Conservation (phyloP, 2,797 vertebrate genomes). For the Clarias laeviceps region DNA sequence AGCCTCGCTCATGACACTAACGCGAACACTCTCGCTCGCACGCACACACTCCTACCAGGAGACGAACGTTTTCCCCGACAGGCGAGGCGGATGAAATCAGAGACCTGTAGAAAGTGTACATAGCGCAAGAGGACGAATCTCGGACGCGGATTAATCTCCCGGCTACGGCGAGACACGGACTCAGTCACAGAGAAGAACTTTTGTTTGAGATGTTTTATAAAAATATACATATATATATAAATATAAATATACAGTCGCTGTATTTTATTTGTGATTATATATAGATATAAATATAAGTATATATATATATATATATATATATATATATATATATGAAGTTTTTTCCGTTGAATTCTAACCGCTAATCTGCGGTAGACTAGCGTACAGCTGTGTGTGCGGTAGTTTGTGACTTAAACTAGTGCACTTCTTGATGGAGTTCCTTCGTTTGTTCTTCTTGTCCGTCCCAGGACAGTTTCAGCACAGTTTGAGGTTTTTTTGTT, state of each 20-base stretch:
- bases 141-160: constrained; percentile 39
- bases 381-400: constrained; percentile 56
- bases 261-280: constrained; percentile 60
- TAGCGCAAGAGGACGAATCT: constrained; percentile 33
- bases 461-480: constrained; percentile 46
- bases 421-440: constrained; percentile 81
- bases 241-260: constrained; percentile 51
- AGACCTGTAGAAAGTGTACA: constrained; percentile 61
- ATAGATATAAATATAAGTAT: constrained; percentile 48
- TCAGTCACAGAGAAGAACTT: constrained; percentile 49
- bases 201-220: constrained; percentile 59
- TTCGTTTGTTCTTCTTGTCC: constrained; percentile 47
- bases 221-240: constrained; percentile 61
- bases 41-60: not conserved
- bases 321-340: constrained; percentile 47
- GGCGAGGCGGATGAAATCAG: not conserved
- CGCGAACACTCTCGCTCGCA: no score
- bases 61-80: not conserved
- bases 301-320: constrained; percentile 41
- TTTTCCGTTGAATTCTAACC: constrained; percentile 41
- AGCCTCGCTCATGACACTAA: constrained; percentile 62
- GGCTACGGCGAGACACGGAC: constrained; percentile 27
- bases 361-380: constrained; percentile 41
- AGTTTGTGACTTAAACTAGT: constrained; percentile 69
- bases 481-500: constrained; percentile 31